Conservation (phyloP, 2,113 vertebrate species). For the Lamprotornis superbus region DNA sequence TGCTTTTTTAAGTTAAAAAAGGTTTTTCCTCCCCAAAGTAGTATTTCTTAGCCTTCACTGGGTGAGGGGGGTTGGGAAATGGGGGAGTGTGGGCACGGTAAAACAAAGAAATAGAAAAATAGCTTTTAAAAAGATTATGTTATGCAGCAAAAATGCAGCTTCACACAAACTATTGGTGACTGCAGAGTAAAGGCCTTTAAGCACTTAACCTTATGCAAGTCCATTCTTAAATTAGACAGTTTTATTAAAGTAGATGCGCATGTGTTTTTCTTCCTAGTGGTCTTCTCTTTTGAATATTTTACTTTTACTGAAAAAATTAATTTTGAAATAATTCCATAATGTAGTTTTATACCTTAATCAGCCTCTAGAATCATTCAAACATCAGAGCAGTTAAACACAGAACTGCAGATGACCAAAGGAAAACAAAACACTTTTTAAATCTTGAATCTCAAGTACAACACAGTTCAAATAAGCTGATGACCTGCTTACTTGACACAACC, state of each 20-base stretch:
- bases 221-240: neutral
- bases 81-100: too few relatives aligned
- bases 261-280: neutral
- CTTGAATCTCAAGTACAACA: neutral
- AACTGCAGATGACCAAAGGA: neutral
- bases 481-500: neutral
- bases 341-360: neutral
- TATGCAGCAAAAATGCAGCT: neutral
- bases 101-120: neutral
- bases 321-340: neutral
- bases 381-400: neutral
- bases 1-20: neutral
- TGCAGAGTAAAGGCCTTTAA: neutral
- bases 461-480: neutral
- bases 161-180: neutral
- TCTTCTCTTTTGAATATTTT: neutral
- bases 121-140: neutral
- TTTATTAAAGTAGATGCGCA: neutral
- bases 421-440: neutral
- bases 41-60: neutral
- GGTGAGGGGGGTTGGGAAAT: rapidly evolving
- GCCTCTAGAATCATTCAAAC: neutral
- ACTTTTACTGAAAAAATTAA: neutral
- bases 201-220: neutral
- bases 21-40: neutral